Evolutionary conservation across 1,140 invertebrate species (phyloP).

Genomic region (Euura lappo): DNA sequence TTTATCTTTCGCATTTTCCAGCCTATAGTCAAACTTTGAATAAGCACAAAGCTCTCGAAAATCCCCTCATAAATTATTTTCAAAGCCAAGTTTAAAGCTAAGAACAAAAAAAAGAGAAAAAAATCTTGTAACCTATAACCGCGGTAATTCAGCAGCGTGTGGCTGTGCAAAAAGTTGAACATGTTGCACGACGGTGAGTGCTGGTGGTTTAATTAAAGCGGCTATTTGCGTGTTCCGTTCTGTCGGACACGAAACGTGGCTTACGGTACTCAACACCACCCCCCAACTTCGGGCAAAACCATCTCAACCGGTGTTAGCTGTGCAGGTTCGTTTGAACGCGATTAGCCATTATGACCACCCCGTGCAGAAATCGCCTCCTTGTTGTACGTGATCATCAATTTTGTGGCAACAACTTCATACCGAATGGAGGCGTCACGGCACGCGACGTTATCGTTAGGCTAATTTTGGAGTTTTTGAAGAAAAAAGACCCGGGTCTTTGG

Average conservation of each 20-base stretch:
- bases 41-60: too few relatives aligned
- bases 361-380: background rate
- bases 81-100: background rate
- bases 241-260: constrained; percentile 3
- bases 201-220: constrained; percentile 7
- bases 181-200: background rate
- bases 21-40: too few relatives aligned
- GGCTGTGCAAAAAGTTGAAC: background rate
- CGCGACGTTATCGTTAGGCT: background rate
- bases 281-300: background rate
- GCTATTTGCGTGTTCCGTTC: constrained; percentile 3
- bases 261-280: background rate
- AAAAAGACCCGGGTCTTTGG: background rate
- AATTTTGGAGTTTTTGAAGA: background rate
- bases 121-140: too few relatives aligned
- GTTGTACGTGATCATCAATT: background rate
- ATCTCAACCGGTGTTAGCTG: too few relatives aligned
- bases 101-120: background rate
- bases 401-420: background rate
- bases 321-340: background rate
- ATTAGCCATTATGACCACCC: background rate
- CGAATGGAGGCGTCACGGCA: background rate
- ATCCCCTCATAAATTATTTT: too few relatives aligned
- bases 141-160: too few relatives aligned
- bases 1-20: too few relatives aligned